Percentiles rank a stretch among this genome's conserved stretches.
Conservation (phyloP, 1,140 invertebrate species). For the Metaphire vulgaris region DNA sequence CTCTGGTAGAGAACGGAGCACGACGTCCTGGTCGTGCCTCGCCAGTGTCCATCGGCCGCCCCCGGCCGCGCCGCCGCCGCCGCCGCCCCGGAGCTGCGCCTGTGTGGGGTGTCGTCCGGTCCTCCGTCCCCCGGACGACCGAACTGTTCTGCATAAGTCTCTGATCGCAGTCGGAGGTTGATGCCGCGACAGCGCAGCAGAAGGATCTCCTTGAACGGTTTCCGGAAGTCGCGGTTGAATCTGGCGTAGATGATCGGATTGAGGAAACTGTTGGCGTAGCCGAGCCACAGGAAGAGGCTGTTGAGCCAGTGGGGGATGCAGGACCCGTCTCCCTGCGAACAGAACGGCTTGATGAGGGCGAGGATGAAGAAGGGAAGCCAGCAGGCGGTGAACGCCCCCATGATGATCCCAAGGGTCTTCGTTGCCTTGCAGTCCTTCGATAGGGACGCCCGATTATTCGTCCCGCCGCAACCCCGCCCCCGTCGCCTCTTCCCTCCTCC, state of each 20-base stretch:
- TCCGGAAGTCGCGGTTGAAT: constrained; percentile 92
- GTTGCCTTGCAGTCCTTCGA: constrained; percentile 22
- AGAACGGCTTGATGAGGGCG: constrained; percentile 57
- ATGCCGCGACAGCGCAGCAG: constrained; percentile 36
- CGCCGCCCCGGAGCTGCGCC: too few species aligned
- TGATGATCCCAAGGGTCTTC: constrained; percentile 54
- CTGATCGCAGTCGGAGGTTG: constrained; percentile 26
- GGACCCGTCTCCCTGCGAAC: constrained; percentile 25
- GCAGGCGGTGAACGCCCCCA: constrained; percentile 58
- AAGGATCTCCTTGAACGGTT: constrained; percentile 63
- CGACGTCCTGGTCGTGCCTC: neutral
- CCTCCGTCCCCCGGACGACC: constrained; percentile 7
- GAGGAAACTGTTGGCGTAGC: constrained; percentile 90
- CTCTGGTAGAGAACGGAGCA: neutral
- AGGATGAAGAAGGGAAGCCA: constrained; percentile 59
- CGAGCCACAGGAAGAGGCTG: constrained; percentile 65
- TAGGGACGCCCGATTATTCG: constrained; percentile 20
- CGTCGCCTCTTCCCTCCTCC: neutral
- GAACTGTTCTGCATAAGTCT: constrained; percentile 30
- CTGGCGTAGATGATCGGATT: constrained; percentile 95
- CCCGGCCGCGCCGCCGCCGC: too few species aligned
- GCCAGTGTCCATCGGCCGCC: neutral
- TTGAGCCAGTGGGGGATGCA: constrained; percentile 50
- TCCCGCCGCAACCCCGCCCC: constrained; percentile 24
- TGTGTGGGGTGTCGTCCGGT: too few species aligned